These are phyloP conservation scores for Dendrocincla fuliginosa DNA, from an alignment of 2,797 vertebrate species.

Conservation along the genomic window DNA sequence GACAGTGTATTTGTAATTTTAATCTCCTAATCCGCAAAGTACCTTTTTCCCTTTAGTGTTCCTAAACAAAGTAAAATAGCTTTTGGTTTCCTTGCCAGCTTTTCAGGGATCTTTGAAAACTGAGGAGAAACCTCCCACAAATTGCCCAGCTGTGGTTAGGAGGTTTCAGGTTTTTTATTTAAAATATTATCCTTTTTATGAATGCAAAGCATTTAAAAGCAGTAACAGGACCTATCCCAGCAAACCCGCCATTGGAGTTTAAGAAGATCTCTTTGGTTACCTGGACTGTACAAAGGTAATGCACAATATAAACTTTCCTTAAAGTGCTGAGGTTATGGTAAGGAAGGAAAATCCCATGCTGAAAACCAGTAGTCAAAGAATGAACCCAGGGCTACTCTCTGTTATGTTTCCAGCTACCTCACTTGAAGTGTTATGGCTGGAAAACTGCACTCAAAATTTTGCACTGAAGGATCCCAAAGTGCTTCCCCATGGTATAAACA, in stretches of 20 bases:
- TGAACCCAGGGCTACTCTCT: accelerated
- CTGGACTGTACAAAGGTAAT: background rate
- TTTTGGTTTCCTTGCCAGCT: slow-evolving; percentile 34
- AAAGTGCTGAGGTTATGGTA: background rate
- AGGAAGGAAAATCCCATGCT: background rate
- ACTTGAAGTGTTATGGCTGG: background rate
- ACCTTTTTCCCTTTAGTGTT: slow-evolving; percentile 21
- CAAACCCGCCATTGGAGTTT: background rate
- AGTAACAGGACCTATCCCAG: background rate
- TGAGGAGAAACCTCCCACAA: slow-evolving; percentile 28
- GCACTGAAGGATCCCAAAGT: background rate
- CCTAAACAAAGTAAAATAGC: slow-evolving; percentile 14
- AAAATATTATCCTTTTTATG: background rate
- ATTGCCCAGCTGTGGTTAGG: background rate
- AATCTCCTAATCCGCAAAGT: slow-evolving; percentile 51
- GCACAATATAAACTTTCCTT: background rate
- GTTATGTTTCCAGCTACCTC: background rate
- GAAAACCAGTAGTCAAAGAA: background rate
- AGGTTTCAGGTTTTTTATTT: background rate
- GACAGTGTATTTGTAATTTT: slow-evolving; percentile 32
- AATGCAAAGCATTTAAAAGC: background rate
- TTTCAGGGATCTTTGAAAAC: slow-evolving; percentile 48
- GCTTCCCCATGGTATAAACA: background rate
- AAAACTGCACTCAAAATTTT: background rate
- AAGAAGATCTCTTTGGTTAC: background rate